Evolutionary conservation across 1,140 invertebrate species (phyloP).

Genomic region (Cyclargus thomasi): DNA sequence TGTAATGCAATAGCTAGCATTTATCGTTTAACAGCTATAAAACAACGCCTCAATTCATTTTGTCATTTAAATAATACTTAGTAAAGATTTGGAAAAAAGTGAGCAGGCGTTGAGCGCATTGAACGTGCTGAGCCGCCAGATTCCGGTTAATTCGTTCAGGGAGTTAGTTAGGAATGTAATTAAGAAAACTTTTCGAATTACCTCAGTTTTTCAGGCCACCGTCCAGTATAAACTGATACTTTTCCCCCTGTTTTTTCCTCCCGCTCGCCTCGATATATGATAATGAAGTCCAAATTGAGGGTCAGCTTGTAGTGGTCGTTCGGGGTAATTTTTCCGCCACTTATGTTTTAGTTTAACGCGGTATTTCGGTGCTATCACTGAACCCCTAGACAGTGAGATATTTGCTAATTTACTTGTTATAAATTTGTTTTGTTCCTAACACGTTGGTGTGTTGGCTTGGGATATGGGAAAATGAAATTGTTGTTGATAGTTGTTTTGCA

Average conservation of each 20-base stretch:
- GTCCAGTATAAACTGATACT: slow-evolving; percentile 37
- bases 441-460: slow-evolving; percentile 24
- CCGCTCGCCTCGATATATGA: slow-evolving; percentile 21
- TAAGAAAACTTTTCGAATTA: slow-evolving; percentile 70
- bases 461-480: neutral
- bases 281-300: slow-evolving; percentile 33
- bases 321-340: slow-evolving; percentile 58
- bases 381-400: slow-evolving; percentile 62
- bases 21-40: too few relatives aligned
- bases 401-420: slow-evolving; percentile 60
- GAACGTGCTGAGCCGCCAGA: slow-evolving; percentile 25
- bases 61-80: neutral
- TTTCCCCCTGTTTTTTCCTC: slow-evolving; percentile 28
- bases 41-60: too few relatives aligned
- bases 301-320: slow-evolving; percentile 38
- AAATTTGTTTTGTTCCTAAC: slow-evolving; percentile 59
- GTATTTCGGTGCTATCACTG: slow-evolving; percentile 46
- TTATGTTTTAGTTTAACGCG: slow-evolving; percentile 63
- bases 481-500: slow-evolving; percentile 21
- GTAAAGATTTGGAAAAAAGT: neutral
- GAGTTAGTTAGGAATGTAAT: slow-evolving; percentile 63
- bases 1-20: too few relatives aligned
- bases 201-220: slow-evolving; percentile 56
- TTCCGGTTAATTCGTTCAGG: slow-evolving; percentile 59
- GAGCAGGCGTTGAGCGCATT: slow-evolving; percentile 13